Base-by-base conservation (phyloP, 2,113 vertebrate genomes). In the Callorhinus ursinus region DNA sequence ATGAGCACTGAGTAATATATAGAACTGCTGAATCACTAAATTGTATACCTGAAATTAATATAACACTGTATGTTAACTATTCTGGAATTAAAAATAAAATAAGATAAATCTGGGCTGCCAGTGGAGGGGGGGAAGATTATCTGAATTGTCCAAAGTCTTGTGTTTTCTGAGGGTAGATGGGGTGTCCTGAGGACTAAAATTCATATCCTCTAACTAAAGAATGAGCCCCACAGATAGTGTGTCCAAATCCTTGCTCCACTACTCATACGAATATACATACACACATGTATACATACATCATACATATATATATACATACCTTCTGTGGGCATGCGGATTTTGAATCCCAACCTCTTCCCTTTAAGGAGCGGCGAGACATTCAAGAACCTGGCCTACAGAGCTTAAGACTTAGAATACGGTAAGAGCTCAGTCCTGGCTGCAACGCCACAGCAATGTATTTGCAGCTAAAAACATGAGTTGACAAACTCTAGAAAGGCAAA, bases 341-440 rank as follows among this genome's bases (percentile, higher is more conserved):
- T 83, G 53, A 97, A 92, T 33, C 26, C 22, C 69, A 92, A 13
- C 51, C 36, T 93, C 69, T 49, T 90, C 88, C 22, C 46, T 94
- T 71, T 85, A 95, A 95, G 39, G 11, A 83, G 53, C 42, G 88
- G 28, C 4, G 90, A 90, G 83, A 59, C n/a, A 63, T 42, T 71
- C 59, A n/a, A 71, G 63, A 95, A 69, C 16, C 53, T 93, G 55
- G 3, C 28, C 55, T 80, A 65, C 12, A 31, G 16, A 69, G 8
- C 36, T 69, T 57, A 26, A 84, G 31, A 65, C 5, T 63, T 31
- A 63, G 46, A 93, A 86, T 59, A 91, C 0, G 2, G 2, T 59
- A 31, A 95, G n/a, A 72, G 2, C 13, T 86, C 59, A 83, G 61
- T 15, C n/a, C 82, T 82, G 59, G 33, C 39, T 90, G 8, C 15